A percentile compares a stretch with the other conserved stretches of the same genome.
phyloP scores from a whole-genome alignment of 2,888 invertebrate species.

The Melikaiella ostensackeni region DNA sequence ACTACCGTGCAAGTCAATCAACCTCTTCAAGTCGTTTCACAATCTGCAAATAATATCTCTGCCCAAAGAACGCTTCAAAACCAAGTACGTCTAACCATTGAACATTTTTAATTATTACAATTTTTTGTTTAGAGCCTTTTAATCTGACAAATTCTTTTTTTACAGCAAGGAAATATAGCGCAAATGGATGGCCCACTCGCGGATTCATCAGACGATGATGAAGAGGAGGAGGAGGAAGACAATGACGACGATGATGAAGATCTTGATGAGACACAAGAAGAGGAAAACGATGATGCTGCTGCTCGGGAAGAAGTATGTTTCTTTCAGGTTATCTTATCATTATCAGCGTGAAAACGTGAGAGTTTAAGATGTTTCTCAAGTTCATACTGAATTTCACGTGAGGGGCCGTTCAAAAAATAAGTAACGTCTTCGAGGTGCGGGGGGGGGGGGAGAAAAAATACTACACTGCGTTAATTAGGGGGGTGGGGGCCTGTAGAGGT shows the following conservation, averaged over 20 bases:
- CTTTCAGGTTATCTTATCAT: slow-evolving; percentile 2
- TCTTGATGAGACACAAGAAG: slow-evolving; percentile 77
- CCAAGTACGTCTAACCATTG: slow-evolving; percentile 58
- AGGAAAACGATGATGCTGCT: slow-evolving; percentile 75
- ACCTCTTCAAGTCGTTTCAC: slow-evolving; percentile 67
- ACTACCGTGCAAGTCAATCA: slow-evolving; percentile 71
- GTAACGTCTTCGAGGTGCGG: no score
- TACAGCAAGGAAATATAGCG: slow-evolving; percentile 68
- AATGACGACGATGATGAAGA: slow-evolving; percentile 79
- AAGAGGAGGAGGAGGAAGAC: slow-evolving; percentile 85
- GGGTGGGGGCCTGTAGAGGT: no score
- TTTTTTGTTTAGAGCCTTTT: not conserved
- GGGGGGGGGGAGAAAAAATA: no score
- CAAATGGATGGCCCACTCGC: slow-evolving; percentile 82
- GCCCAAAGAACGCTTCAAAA: slow-evolving; percentile 67
- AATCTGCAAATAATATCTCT: slow-evolving; percentile 62
- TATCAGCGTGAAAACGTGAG: no score
- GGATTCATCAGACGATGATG: slow-evolving; percentile 87
- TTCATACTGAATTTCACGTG: no score
- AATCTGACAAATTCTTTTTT: slow-evolving; percentile 9
- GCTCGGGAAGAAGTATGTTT: slow-evolving; percentile 72
- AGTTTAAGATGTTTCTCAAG: no score
- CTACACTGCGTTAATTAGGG: no score
- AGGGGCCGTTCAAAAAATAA: no score
- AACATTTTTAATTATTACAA: slow-evolving; percentile 10